Evolutionary conservation across 2,888 invertebrate genomes (phyloP), one percentile per base, ranked within the genome.

Genomic region (Drosophila birchii): DNA sequence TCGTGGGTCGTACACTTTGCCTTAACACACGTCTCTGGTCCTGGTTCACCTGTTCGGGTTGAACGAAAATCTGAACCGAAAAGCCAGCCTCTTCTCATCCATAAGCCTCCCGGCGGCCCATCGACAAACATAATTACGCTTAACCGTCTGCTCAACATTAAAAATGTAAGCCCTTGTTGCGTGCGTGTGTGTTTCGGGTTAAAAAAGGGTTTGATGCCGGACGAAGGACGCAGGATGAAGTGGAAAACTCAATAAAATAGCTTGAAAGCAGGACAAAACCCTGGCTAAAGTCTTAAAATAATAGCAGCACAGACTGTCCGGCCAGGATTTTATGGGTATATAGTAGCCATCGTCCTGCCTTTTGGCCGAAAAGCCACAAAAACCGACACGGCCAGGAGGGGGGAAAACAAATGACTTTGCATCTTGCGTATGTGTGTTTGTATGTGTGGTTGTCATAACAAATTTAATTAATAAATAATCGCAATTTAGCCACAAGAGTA

Each of bases 401-500:
- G 54, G 12, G 29, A 32, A 72, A 72, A 53, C 63, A 58, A 76
- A 69, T 74, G 70, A 69, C 70, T 73, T 68, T 47, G 71, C 67
- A 66, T 54, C 53, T 47, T 49, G 55, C 34, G 32, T 32, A 18
- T 49, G 32, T 8, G 32, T 18, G 49, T 18, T 26, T 9, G 32
- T 6, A n/a, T 29, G n/a, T n/a, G 29, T 29, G 49, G 49, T 55
- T 56, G 71, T 63, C 75, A 89, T 81, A 71, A 77, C 73, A 88
- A 86, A 80, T 88, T 90, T 90, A 90, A 81, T 90, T 88, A 89
- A 90, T 90, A 91, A 90, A 91, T 90, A 87, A 90, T 84, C 81
- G 79, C 84, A 82, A 79, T 82, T 79, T 81, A 79, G 70, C 82
- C 90, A 79, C 86, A 84, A 70, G 86, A 85, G 86, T 84, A 89